Base-by-base conservation (phyloP, 2,888 invertebrate species). In the Sarcophaga caerulescens region DNA sequence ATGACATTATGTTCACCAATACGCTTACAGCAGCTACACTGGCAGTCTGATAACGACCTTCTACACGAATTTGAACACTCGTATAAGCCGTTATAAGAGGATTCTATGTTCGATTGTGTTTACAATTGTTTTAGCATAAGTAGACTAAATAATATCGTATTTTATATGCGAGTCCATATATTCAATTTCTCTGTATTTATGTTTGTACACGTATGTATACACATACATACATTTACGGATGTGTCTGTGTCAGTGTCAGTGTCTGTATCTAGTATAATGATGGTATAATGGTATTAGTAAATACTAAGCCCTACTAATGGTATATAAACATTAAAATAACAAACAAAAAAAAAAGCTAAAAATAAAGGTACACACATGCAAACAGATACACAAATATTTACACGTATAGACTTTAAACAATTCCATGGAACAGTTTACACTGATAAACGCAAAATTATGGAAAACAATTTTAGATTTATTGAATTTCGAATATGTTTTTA, bases 281-380 rank as follows among this genome's bases (percentile, higher is more conserved):
- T 75, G 47, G 19, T 35, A 60, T 62, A 60, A 73, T 80, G 19
- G 59, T 74, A 80, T 80, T 74, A 74, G 68, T 80, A 74, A 80
- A 73, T 80, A 73, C 65, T 66, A 73, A 66, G 73, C 80, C 65
- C 66, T 65, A 65, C 66, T 80, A 80, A 80, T 80, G 23, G 81
- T 71, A 81, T 25, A 81, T 71, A 76, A 76, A 65, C 25, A 47
- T 60, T 71, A 63, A n/a, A 76, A 60, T 63, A 45, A 71, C 23
- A 75, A 65, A 52, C 1, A 52, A 52, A 47, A 47, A 47, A 4
- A 47, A 2, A 47, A 47, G 3, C 0, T 0, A 25, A 10, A 52
- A 17, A 14, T 4, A 14, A 12, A 52, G 52, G 52, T 52, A 52
- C 17, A 52, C 17, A 52, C 14, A 47, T 47, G 14, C 47, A 47